Evolutionary conservation across 2,113 vertebrate genomes (phyloP).

Genomic region (Gambusia affinis): DNA sequence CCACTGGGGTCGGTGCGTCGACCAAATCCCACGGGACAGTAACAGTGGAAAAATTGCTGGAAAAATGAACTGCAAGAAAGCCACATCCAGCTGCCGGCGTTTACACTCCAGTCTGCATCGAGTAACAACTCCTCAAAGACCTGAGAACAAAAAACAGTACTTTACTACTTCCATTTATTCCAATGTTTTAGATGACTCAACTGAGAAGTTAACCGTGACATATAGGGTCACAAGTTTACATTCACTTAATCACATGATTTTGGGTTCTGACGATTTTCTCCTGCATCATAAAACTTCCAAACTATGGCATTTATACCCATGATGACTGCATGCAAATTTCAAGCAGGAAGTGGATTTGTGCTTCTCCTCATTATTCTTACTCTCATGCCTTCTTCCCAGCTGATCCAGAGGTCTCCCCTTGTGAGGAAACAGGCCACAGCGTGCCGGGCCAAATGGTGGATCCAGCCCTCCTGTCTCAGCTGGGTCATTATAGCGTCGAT

Average conservation of each 20-base stretch:
- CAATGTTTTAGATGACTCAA: not conserved
- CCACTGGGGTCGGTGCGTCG: constrained; percentile 93
- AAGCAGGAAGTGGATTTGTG: not conserved
- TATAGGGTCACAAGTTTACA: not conserved
- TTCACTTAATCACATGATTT: not conserved
- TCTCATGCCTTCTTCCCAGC: constrained; percentile 99
- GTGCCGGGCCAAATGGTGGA: constrained; percentile 64
- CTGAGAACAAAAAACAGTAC: constrained; percentile 60
- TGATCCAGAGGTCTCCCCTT: constrained; percentile 95
- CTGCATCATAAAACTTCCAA: too few relatives aligned
- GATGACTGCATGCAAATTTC: not conserved
- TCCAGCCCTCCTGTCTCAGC: constrained; percentile 69
- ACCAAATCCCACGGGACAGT: constrained; percentile 95
- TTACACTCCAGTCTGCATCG: constrained; percentile 96
- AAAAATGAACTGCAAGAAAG: constrained; percentile 97
- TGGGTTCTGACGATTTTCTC: too few relatives aligned
- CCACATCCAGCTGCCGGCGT: constrained; percentile 99
- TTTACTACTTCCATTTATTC: not conserved
- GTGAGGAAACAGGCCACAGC: constrained; percentile 91
- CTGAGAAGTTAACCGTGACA: not conserved
- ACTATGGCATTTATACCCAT: too few relatives aligned
- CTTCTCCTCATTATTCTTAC: constrained; percentile 56
- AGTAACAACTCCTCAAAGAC: constrained; percentile 95
- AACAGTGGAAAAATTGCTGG: constrained; percentile 97
- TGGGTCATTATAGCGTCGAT: constrained; percentile 73